phyloP scores from a whole-genome alignment of 2,888 invertebrate species.

The Apodemia mormo region DNA sequence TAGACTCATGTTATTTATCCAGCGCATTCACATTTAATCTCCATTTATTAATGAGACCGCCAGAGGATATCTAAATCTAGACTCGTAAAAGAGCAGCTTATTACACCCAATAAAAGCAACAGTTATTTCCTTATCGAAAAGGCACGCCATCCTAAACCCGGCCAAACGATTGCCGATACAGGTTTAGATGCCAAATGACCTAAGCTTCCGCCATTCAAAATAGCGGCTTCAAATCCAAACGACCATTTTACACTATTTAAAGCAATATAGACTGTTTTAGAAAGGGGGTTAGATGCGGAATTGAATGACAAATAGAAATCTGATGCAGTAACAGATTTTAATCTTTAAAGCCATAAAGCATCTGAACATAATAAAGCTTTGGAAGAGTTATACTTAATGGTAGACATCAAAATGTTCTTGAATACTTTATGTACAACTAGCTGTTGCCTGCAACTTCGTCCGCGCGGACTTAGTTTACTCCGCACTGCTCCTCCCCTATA shows the following conservation, averaged over 20 bases:
- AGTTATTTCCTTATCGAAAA: conserved; percentile 20
- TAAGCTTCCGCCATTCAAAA: conserved; percentile 22
- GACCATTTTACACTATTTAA: neutral
- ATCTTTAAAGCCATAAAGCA: neutral
- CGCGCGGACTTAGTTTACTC: too few species aligned
- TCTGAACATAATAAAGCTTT: neutral
- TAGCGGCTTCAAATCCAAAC: conserved; percentile 10
- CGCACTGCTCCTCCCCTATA: too few species aligned
- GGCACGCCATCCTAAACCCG: conserved; percentile 8
- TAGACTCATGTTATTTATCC: too few species aligned
- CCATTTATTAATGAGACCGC: neutral
- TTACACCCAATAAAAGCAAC: conserved; percentile 7
- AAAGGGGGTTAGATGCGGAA: neutral
- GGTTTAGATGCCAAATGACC: conserved; percentile 23
- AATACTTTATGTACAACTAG: too few species aligned
- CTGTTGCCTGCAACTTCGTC: too few species aligned
- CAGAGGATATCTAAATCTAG: neutral
- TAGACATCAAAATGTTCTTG: too few species aligned
- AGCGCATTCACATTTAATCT: too few species aligned
- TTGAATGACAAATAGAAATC: neutral
- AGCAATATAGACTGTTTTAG: conserved; percentile 2
- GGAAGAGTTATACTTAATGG: neutral
- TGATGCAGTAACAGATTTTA: neutral
- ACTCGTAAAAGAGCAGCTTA: neutral
- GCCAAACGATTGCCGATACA: conserved; percentile 20